These are phyloP conservation scores for Urechis unicinctus DNA, from an alignment of 2,888 invertebrate species.

Conservation along the genomic window DNA sequence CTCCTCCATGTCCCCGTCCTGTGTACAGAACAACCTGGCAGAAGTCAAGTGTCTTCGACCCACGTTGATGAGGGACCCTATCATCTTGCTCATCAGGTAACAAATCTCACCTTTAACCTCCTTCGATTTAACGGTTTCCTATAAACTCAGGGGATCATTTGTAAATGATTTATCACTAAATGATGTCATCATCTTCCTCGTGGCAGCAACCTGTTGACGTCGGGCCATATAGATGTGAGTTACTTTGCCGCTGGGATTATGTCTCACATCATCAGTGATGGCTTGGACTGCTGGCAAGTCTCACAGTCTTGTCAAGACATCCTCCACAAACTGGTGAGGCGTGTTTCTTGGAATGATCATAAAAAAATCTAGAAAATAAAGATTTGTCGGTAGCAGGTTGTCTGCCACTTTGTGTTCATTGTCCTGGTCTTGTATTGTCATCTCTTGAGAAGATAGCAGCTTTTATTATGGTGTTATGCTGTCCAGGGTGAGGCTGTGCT, in stretches of 20 bases:
- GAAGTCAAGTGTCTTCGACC: conserved; percentile 60
- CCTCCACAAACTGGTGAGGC: too few relatives aligned
- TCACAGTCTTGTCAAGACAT: background rate
- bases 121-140: too few relatives aligned
- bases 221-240: conserved; percentile 58
- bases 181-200: background rate
- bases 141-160: too few relatives aligned
- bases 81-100: conserved; percentile 56
- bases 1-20: too few relatives aligned
- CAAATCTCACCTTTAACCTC: conserved; percentile 8
- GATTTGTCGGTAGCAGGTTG: too few relatives aligned
- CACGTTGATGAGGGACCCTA: conserved; percentile 54
- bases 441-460: too few relatives aligned
- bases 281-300: conserved; percentile 55
- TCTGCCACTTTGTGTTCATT: too few relatives aligned
- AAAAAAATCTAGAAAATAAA: too few relatives aligned
- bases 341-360: too few relatives aligned
- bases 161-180: background rate
- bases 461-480: too few relatives aligned
- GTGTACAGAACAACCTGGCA: conserved; percentile 68
- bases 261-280: conserved; percentile 64
- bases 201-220: conserved; percentile 53
- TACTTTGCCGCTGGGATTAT: conserved; percentile 70
- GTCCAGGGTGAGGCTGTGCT: conserved; percentile 57
- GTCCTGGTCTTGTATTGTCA: too few relatives aligned